phyloP scores from a whole-genome alignment of 2,113 vertebrate species.

The Hymenochirus boettgeri region DNA sequence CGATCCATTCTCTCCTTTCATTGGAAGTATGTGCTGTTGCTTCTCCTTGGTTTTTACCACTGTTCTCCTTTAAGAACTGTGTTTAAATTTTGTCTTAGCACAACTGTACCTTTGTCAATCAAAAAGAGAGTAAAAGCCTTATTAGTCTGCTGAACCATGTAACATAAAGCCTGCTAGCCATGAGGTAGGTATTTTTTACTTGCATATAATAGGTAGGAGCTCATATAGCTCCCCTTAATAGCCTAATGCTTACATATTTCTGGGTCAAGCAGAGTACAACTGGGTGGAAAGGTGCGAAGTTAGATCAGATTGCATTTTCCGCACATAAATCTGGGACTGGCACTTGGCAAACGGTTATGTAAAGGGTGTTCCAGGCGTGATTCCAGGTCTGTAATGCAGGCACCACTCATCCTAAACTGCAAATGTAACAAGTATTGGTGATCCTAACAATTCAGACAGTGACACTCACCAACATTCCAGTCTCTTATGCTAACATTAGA shows the following conservation, averaged over 20 bases:
- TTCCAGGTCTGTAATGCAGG: slow-evolving; percentile 24
- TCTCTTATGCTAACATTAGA: too few relatives aligned
- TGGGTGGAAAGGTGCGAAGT: slow-evolving; percentile 13
- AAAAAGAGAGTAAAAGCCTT: too few relatives aligned
- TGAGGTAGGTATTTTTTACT: background rate
- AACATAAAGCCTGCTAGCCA: background rate
- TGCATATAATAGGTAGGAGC: background rate
- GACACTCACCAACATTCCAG: too few relatives aligned
- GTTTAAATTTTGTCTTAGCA: too few relatives aligned
- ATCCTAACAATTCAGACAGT: too few relatives aligned
- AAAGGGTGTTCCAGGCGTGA: slow-evolving; percentile 29
- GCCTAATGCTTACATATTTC: slow-evolving; percentile 2
- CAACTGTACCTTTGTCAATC: too few relatives aligned
- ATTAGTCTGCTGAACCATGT: background rate
- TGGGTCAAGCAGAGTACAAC: slow-evolving; percentile 24
- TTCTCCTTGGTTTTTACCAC: too few relatives aligned
- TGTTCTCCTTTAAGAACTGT: too few relatives aligned
- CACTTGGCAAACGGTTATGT: slow-evolving; percentile 17
- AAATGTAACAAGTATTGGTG: slow-evolving; percentile 2
- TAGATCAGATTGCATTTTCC: slow-evolving; percentile 33
- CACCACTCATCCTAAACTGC: slow-evolving; percentile 6
- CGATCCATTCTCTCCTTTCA: too few relatives aligned
- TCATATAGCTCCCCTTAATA: background rate
- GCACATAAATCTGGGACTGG: slow-evolving; percentile 32
- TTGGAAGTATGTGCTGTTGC: too few relatives aligned